A percentile compares a stretch with the other conserved stretches of the same genome.
Conservation (phyloP, 2,888 invertebrate genomes). For the Gasteruption jaculator region DNA sequence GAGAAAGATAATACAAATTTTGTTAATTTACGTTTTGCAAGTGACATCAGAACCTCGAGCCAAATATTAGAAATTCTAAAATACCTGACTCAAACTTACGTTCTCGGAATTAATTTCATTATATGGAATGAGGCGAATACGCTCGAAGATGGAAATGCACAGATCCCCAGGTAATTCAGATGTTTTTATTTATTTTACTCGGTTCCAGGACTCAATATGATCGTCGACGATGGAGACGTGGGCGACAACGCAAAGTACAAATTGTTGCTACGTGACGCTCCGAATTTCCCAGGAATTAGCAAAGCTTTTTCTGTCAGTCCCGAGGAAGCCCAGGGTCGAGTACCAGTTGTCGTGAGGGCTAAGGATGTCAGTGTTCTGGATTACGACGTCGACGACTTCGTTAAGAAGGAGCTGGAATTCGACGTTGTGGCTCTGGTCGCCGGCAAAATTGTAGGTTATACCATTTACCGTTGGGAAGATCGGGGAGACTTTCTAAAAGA, state of each 20-base stretch:
- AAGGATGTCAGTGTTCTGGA: conserved; percentile 64
- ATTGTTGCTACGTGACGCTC: conserved; percentile 59
- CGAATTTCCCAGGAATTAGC: conserved; percentile 43
- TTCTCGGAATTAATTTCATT: background rate
- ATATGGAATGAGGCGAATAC: too few relatives aligned
- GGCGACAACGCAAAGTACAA: conserved; percentile 71
- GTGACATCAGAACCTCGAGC: background rate
- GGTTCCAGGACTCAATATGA: conserved; percentile 67
- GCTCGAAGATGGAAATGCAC: background rate
- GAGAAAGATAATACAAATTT: background rate
- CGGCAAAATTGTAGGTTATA: conserved; percentile 47
- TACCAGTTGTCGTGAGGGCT: conserved; percentile 71
- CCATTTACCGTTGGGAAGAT: background rate
- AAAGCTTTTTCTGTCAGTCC: conserved; percentile 58
- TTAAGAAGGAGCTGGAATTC: conserved; percentile 61
- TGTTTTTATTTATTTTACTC: conserved; percentile 7
- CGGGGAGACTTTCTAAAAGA: background rate
- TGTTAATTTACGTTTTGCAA: background rate
- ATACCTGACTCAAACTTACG: too few relatives aligned
- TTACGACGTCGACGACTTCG: conserved; percentile 64
- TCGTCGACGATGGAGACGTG: conserved; percentile 69
- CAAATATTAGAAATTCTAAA: background rate
- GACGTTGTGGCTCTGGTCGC: conserved; percentile 63
- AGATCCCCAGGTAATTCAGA: too few relatives aligned
- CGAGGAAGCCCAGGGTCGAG: conserved; percentile 65